Conservation (phyloP, 2,888 invertebrate species). For the Heteropelma amictum region DNA sequence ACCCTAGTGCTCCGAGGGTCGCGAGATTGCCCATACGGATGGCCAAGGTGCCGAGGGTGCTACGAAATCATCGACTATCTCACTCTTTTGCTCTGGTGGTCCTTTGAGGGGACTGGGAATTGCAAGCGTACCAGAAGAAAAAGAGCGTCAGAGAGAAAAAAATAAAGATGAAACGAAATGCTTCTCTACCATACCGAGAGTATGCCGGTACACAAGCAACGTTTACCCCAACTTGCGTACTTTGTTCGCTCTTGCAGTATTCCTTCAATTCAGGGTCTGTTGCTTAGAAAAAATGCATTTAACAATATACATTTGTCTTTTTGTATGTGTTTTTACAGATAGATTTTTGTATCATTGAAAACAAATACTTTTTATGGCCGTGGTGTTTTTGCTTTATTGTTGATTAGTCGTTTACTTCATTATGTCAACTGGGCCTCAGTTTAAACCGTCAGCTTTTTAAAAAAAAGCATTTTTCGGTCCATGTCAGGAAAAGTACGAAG, state of each 20-base stretch:
- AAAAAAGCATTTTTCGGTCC: not conserved
- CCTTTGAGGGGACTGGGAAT: slow-evolving; percentile 60
- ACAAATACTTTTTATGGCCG: too few species aligned
- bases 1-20: slow-evolving; percentile 64
- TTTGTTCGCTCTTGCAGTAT: slow-evolving; percentile 66
- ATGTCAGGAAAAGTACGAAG: not conserved
- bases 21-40: slow-evolving; percentile 63
- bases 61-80: slow-evolving; percentile 36
- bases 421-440: too few species aligned
- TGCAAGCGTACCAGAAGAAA: not conserved
- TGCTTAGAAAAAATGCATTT: too few species aligned
- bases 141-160: too few species aligned
- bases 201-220: not conserved
- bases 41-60: slow-evolving; percentile 59
- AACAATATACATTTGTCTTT: too few species aligned
- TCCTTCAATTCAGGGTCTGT: too few species aligned
- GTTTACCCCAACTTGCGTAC: slow-evolving; percentile 17
- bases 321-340: too few species aligned
- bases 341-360: too few species aligned
- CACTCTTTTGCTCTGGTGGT: slow-evolving; percentile 36
- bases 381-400: too few species aligned
- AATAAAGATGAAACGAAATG: slow-evolving; percentile 61
- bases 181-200: slow-evolving; percentile 36
- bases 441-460: too few species aligned
- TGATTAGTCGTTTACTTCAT: too few species aligned